These are phyloP conservation scores for Ptiloglossa arizonensis DNA, from an alignment of 1,140 invertebrate species.

Conservation along the genomic window DNA sequence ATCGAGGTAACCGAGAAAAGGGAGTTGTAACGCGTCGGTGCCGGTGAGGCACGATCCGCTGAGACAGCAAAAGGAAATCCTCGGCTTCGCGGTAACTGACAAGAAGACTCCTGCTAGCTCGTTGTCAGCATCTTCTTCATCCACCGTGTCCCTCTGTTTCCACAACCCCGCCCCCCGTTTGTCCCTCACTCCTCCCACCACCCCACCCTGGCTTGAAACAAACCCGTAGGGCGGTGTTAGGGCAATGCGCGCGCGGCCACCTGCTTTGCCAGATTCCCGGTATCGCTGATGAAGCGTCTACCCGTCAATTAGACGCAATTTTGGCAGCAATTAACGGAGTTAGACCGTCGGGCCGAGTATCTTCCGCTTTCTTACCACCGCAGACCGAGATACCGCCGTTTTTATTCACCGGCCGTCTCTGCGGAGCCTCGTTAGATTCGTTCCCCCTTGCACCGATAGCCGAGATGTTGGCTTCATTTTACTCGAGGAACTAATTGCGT, in stretches of 20 bases:
- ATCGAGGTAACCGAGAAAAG: constrained; percentile 11
- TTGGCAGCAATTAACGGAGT: constrained; percentile 54
- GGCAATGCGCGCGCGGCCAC: not conserved
- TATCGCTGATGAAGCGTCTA: constrained; percentile 62
- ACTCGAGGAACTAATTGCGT: not conserved
- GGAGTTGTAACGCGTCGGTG: constrained; percentile 44
- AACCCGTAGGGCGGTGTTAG: not conserved
- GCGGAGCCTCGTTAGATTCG: constrained; percentile 4
- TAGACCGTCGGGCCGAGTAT: constrained; percentile 43
- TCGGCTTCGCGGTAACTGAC: constrained; percentile 35
- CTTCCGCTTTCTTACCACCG: constrained; percentile 12
- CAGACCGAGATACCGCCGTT: not conserved
- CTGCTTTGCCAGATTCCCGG: constrained; percentile 40
- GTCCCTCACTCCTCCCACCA: constrained; percentile 2
- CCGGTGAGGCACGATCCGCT: constrained; percentile 54
- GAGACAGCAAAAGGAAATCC: constrained; percentile 52
- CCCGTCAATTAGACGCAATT: constrained; percentile 65
- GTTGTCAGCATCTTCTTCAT: constrained; percentile 38
- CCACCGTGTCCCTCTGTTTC: not conserved
- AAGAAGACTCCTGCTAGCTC: constrained; percentile 2
- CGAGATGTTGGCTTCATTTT: not conserved
- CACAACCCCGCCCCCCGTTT: not conserved
- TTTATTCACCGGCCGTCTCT: constrained; percentile 21
- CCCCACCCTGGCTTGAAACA: not conserved
- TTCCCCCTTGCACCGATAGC: not conserved